A percentile compares a stretch with the other conserved stretches of the same genome.
These are phyloP conservation scores for Apamea sordens DNA, from an alignment of 2,888 invertebrate species.

Conservation along the genomic window DNA sequence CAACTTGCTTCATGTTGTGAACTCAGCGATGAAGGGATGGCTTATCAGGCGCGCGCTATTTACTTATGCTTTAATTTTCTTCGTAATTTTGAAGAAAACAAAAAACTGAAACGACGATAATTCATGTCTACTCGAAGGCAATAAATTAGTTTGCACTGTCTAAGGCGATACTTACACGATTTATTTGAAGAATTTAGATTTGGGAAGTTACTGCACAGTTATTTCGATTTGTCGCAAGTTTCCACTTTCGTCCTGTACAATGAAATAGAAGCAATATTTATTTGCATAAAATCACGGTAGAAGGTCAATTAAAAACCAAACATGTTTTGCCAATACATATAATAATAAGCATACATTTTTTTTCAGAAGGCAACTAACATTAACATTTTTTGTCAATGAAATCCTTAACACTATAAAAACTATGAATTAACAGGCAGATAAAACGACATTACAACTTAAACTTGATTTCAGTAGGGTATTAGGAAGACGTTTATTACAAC, in stretches of 20 bases:
- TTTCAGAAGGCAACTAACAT: background rate
- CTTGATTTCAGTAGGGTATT: background rate
- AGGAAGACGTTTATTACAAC: background rate
- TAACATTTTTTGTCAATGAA: background rate
- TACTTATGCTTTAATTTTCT: too few relatives aligned
- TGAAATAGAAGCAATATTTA: background rate
- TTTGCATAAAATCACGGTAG: background rate
- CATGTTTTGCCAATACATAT: too few relatives aligned
- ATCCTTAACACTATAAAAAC: background rate
- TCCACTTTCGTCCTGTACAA: background rate
- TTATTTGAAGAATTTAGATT: background rate
- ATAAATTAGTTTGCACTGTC: background rate
- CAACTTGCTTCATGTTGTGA: too few relatives aligned
- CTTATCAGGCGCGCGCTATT: too few relatives aligned
- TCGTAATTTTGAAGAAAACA: too few relatives aligned
- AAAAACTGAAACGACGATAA: too few relatives aligned
- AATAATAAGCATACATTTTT: too few relatives aligned
- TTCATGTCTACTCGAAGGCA: background rate
- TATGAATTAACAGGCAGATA: background rate
- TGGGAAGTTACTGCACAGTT: background rate
- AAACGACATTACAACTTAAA: background rate
- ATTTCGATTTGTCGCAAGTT: background rate
- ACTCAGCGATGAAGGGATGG: too few relatives aligned
- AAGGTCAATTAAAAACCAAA: background rate
- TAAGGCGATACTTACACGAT: background rate